These are phyloP conservation scores for Radopholus similis DNA, from an alignment of 1,140 invertebrate genomes.

Conservation along the genomic window DNA sequence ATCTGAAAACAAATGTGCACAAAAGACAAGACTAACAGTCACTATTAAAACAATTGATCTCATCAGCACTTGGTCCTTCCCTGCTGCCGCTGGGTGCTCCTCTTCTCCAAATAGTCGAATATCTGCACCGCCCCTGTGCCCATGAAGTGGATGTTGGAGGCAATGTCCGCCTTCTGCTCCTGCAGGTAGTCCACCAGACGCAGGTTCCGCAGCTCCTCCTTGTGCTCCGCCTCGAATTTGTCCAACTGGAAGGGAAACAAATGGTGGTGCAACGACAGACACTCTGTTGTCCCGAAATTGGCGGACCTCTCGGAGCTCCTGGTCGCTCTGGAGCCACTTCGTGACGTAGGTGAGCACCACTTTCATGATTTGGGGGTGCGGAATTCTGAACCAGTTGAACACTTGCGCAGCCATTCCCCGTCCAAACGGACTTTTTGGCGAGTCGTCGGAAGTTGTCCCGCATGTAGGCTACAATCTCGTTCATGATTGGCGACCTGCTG, in stretches of 20 bases:
- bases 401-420: too few species aligned
- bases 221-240: not conserved
- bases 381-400: not conserved
- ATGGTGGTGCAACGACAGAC: not conserved
- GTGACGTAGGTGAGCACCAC: slow-evolving; percentile 13
- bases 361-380: not conserved
- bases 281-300: not conserved
- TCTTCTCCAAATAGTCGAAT: slow-evolving; percentile 10
- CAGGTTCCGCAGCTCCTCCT: not conserved
- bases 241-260: not conserved
- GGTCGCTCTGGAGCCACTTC: slow-evolving; percentile 12
- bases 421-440: slow-evolving; percentile 1
- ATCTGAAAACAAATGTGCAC: too few species aligned
- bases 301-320: not conserved
- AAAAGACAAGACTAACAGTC: too few species aligned
- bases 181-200: slow-evolving; percentile 5
- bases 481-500: slow-evolving; percentile 15
- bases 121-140: not conserved
- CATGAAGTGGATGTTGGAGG: slow-evolving; percentile 6
- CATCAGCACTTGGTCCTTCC: too few species aligned
- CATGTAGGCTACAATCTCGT: slow-evolving; percentile 4
- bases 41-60: too few species aligned
- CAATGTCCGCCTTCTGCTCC: slow-evolving; percentile 7
- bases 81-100: too few species aligned
- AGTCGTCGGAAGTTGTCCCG: not conserved